phyloP scores from a whole-genome alignment of 2,888 invertebrate species.

The Archips crataeganus region DNA sequence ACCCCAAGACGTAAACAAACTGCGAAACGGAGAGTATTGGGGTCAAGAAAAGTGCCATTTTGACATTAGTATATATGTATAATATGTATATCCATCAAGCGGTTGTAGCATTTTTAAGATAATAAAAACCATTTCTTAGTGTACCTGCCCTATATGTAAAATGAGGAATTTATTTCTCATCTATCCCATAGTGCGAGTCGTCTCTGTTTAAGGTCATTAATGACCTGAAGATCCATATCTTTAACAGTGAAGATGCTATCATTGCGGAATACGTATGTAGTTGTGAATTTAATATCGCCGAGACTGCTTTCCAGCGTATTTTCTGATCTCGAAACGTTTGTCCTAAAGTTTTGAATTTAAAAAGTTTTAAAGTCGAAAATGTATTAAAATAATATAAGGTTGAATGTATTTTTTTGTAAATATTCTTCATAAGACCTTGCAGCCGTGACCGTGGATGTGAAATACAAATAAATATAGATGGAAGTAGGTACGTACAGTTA shows the following conservation, averaged over 20 bases:
- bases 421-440: constrained; percentile 34
- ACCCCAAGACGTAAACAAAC: too few relatives aligned
- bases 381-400: constrained; percentile 39
- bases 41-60: too few relatives aligned
- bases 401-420: constrained; percentile 39
- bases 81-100: too few relatives aligned
- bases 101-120: too few relatives aligned
- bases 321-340: constrained; percentile 32
- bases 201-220: too few relatives aligned
- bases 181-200: too few relatives aligned
- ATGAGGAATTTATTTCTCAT: too few relatives aligned
- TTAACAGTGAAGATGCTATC: constrained; percentile 1
- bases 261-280: constrained; percentile 22
- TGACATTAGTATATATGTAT: too few relatives aligned
- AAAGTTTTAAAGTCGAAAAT: constrained; percentile 26
- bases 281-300: constrained; percentile 1
- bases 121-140: too few relatives aligned
- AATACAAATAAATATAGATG: constrained; percentile 41
- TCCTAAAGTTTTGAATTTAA: constrained; percentile 30
- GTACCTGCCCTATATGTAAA: too few relatives aligned
- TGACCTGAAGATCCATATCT: neutral
- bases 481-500: constrained; percentile 25
- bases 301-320: constrained; percentile 21
- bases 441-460: constrained; percentile 36
- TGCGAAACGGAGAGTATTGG: too few relatives aligned